A percentile compares a stretch with the other conserved stretches of the same genome.
Conservation (phyloP, 2,888 invertebrate genomes). For the Acholoe squamosa region DNA sequence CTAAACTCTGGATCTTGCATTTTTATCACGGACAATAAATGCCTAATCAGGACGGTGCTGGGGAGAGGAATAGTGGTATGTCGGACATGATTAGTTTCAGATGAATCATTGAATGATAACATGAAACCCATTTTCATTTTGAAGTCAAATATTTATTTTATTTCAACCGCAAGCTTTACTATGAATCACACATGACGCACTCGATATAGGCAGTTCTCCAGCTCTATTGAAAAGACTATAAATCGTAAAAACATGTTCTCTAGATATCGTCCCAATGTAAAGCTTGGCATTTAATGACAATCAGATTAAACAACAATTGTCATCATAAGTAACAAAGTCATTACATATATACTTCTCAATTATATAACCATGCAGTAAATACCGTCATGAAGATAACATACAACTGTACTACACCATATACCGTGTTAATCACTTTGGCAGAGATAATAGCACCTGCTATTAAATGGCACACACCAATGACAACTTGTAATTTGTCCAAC, state of each 20-base stretch:
- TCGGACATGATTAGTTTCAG: too few species aligned
- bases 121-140: neutral
- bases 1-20: too few species aligned
- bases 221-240: constrained; percentile 26
- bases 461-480: neutral
- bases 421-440: neutral
- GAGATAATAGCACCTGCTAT: neutral
- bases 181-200: constrained; percentile 54
- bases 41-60: too few species aligned
- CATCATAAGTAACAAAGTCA: neutral
- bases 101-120: too few species aligned
- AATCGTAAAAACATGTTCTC: neutral
- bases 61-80: too few species aligned
- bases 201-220: constrained; percentile 7
- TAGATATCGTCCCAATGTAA: neutral
- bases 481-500: neutral
- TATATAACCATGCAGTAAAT: neutral
- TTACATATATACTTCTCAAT: neutral
- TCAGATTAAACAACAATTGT: neutral
- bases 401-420: neutral
- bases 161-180: constrained; percentile 56
- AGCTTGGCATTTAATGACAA: constrained; percentile 32
- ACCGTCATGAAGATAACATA: neutral
- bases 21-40: too few species aligned
- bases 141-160: constrained; percentile 22